Conservation (phyloP, 2,888 invertebrate species). For the Callimorpha dominula region DNA sequence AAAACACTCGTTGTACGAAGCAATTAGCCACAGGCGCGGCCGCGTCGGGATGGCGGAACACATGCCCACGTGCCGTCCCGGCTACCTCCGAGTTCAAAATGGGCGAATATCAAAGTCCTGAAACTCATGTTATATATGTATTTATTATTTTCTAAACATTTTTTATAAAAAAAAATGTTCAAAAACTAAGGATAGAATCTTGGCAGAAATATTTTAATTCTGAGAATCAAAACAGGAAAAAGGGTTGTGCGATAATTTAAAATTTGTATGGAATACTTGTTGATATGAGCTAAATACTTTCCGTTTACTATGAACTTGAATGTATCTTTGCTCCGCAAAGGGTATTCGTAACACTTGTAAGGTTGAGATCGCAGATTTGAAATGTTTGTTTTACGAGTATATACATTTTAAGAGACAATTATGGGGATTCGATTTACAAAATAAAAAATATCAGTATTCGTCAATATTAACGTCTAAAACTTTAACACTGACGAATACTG, state of each 20-base stretch:
- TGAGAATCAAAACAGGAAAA: conserved; percentile 6
- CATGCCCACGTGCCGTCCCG: conserved; percentile 38
- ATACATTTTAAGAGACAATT: not conserved
- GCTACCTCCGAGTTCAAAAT: conserved; percentile 24
- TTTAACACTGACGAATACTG: too few species aligned
- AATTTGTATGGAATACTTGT: conserved; percentile 9
- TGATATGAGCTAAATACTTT: conserved; percentile 6
- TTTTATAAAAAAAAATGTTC: not conserved
- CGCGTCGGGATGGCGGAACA: conserved; percentile 30
- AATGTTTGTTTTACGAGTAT: not conserved
- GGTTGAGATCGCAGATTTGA: not conserved
- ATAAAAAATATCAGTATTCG: not conserved
- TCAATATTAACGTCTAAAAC: not conserved
- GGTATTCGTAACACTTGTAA: not conserved
- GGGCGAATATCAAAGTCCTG: conserved; percentile 13
- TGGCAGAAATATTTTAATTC: not conserved
- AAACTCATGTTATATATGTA: not conserved
- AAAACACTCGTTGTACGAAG: conserved; percentile 53
- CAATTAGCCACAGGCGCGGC: conserved; percentile 60
- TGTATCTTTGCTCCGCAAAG: not conserved
- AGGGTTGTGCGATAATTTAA: conserved; percentile 9
- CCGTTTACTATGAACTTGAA: conserved; percentile 3
- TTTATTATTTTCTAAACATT: not conserved
- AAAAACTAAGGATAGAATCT: not conserved
- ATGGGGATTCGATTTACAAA: not conserved